A percentile compares a stretch with the other conserved stretches of the same genome.
Conservation (phyloP, 2,888 invertebrate species). For the Antheraea yamamai region DNA sequence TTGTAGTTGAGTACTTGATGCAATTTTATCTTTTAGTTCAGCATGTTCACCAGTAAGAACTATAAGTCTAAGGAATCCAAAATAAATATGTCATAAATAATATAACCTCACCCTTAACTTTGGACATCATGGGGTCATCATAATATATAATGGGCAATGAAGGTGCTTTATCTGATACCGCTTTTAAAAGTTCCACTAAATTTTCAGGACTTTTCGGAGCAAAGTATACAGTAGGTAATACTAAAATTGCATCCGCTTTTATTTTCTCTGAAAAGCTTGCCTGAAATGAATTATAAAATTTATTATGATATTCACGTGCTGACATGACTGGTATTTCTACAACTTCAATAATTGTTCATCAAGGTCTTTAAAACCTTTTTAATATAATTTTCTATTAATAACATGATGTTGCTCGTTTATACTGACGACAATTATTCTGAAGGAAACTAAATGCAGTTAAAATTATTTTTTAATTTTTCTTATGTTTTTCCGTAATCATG, state of each 20-base stretch:
- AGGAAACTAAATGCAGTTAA: no score
- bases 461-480: no score
- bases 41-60: no score
- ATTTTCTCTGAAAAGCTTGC: constrained; percentile 66
- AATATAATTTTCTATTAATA: background rate
- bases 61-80: background rate
- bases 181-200: constrained; percentile 61
- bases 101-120: background rate
- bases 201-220: constrained; percentile 79
- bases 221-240: constrained; percentile 86
- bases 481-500: no score
- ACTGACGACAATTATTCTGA: background rate
- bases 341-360: background rate
- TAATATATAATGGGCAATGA: background rate
- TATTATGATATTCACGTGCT: background rate
- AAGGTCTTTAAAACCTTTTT: background rate
- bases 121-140: background rate
- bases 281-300: constrained; percentile 25
- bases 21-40: no score
- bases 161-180: background rate
- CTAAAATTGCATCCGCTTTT: constrained; percentile 82
- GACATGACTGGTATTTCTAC: background rate
- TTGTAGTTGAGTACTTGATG: no score
- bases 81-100: background rate
- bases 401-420: no score